Evolutionary conservation across 2,888 invertebrate genomes (phyloP), one percentile per base, ranked within the genome.

Genomic region (Philonicus albiceps): DNA sequence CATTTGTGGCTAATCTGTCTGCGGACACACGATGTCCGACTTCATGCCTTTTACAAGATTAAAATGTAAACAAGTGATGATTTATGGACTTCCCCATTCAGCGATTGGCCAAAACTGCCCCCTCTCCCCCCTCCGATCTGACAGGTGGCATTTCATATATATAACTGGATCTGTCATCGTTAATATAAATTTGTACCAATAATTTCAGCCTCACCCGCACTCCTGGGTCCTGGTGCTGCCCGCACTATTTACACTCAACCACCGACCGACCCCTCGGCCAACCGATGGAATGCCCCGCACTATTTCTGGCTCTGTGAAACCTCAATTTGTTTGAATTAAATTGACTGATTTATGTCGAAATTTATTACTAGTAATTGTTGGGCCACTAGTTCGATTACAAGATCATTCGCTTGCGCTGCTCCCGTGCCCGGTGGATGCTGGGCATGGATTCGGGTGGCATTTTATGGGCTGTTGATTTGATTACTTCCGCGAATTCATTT

Each of bases 291-390:
- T 31, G 34, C 19, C 49, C 22, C 22, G 64, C 49, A 2, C 34
- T 81, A 81, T 81, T 81, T 64, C 81, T 81, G 49, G 81, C 19
- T 34, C 37, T 34, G 34, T 55, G 55, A 81, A 64, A 19, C 64
- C 81, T 55, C 81, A 81, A 81, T 81, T 81, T 81, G 55, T 81
- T 81, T 81, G 81, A 81, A 81, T 81, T 81, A 81, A 81, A 34
- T 81, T 81, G 81, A 81, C 81, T 81, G 81, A 81, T 81, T 81
- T 81, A 81, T 81, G 81, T 81, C 55, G 27, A 34, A 43, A 81
- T 81, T 81, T 81, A 81, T 81, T 81, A 81, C 49, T 31, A 31
- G 34, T 64, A 43, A 55, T 81, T 81, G 55, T 34, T 53, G 81
- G 55, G 53, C 34, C 81, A 2, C 81, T 81, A 30, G 55, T 34